Evolutionary conservation across 2,113 vertebrate species (phyloP), one percentile per base, ranked within the genome.

Genomic region (Miniopterus natalensis): DNA sequence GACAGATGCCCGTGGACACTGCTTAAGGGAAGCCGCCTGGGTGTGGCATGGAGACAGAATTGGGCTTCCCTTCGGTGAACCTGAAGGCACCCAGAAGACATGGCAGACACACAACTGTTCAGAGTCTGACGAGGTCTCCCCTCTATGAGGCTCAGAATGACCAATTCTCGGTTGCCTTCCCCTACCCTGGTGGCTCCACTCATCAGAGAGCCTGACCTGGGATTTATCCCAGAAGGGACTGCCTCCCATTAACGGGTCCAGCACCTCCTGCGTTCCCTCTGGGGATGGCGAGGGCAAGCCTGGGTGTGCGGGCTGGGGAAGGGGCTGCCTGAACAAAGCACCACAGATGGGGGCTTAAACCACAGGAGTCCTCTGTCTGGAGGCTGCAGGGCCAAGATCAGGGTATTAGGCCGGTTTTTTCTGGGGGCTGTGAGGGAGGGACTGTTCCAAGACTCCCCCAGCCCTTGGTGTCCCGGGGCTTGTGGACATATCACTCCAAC

Each of bases 371-470:
- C 31, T 66, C 61, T 71, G 47, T 7, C n/a, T 29, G 45, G 55
- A 31, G 40, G 14, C 51, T 7, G 0, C 1, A 51, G 42, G 66
- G 29, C 53, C 4, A 8, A 3, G 1, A 36, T 6, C 15, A 4
- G 31, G 40, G 31, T 8, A 15, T 29, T 31, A 70, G 29, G 21
- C n/a, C 29, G 2, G 51, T 11, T 31, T 40, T 21, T 40, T 31
- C 57, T 9, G 12, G 15, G 20, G 51, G n/a, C 59, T 40, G 25
- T 4, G 2, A 6, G 18, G 29, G 31, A 31, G 14, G 29, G 53
- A 11, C 65, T 3, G 2, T 84, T 15, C 17, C 29, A 31, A 49
- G 40, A 8, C 78, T 31, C 27, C n/a, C 31, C 36, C 36, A 31
- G 40, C 42, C 53, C 53, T 11, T 13, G 29, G 55, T 13, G 21